These are phyloP conservation scores for Probaryconus sp. DNA, from an alignment of 1,140 invertebrate species.

Conservation along the genomic window DNA sequence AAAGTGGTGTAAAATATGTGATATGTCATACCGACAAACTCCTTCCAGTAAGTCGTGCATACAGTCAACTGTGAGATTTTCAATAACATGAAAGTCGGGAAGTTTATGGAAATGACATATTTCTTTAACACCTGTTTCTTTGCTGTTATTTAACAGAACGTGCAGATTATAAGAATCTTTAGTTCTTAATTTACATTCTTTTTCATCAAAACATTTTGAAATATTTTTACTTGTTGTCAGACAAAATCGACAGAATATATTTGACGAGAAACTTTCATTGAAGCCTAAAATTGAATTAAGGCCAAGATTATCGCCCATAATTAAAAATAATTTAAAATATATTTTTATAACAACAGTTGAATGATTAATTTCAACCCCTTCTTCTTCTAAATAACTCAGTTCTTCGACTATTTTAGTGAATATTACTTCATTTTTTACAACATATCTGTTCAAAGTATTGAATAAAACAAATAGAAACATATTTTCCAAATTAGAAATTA, in stretches of 20 bases:
- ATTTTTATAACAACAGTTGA: background rate
- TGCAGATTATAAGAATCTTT: background rate
- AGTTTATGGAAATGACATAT: too few species aligned
- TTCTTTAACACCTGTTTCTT: background rate
- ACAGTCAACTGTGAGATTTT: too few species aligned
- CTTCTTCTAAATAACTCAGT: background rate
- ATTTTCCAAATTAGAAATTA: background rate
- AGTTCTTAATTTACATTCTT: constrained; percentile 4
- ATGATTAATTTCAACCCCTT: background rate
- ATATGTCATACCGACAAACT: background rate
- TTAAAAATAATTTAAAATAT: constrained; percentile 2
- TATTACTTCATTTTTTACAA: constrained; percentile 7
- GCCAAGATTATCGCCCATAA: constrained; percentile 2
- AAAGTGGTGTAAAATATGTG: background rate
- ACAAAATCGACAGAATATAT: constrained; percentile 58
- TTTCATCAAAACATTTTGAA: background rate
- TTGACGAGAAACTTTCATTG: constrained; percentile 10
- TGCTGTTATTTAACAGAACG: background rate
- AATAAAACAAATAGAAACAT: constrained; percentile 15
- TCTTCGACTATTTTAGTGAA: background rate
- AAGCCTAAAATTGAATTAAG: constrained; percentile 1
- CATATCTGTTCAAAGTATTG: background rate
- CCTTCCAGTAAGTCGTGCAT: too few species aligned
- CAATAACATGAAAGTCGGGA: too few species aligned
- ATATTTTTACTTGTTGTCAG: constrained; percentile 60